Evolutionary conservation across 2,888 invertebrate species (phyloP), one percentile per base, ranked within the genome.

Genomic region (Calameuta filiformis): DNA sequence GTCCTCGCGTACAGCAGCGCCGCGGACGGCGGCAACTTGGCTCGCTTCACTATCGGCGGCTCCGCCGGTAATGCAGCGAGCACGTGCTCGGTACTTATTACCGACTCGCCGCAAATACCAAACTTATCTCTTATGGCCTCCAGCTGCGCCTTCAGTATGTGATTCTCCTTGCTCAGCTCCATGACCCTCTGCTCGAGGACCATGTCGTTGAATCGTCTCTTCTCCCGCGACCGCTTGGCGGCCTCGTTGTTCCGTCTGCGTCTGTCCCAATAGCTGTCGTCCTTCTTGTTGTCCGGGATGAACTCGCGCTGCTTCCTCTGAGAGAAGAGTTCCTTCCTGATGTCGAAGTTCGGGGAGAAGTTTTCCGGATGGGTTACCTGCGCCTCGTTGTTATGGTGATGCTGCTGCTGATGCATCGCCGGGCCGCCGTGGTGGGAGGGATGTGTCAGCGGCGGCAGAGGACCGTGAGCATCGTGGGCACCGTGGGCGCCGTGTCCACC

Each of bases 211-310:
- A 97, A 96, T 74, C 98, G 95, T 71, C 98, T 94, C 92, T 99
- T 99, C 92, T 99, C 98, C n/a, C 98, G 94, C 11, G 98, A 98
- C 73, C 98, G 93, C 91, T 99, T 98, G 79, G 99, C 99, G 0
- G 99, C 99, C 92, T 98, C 98, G 92, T 99, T 99, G 92, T 99
- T 99, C 80, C 98, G 94, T 82, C 98, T 94, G 79, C 99, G 94
- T 79, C 98, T 95, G 92, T 98, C 98, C 99, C 99, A 99, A 92
- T 99, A 99, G 89, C 97, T 97, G 87, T 98, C 98, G 89, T 99
- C 98, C 91, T 99, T 99, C 91, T 98, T 98, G 92, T 95, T 97
- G 91, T 98, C 98, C 0, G 98, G 98, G 82, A 98, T 98, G 92
- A 99, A 98, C 91, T 98, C 98, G 23, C 99, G 94, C 90, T 98